A percentile compares a stretch with the other conserved stretches of the same genome.
Conservation (phyloP, 2,888 invertebrate species). For the Noctua janthe region DNA sequence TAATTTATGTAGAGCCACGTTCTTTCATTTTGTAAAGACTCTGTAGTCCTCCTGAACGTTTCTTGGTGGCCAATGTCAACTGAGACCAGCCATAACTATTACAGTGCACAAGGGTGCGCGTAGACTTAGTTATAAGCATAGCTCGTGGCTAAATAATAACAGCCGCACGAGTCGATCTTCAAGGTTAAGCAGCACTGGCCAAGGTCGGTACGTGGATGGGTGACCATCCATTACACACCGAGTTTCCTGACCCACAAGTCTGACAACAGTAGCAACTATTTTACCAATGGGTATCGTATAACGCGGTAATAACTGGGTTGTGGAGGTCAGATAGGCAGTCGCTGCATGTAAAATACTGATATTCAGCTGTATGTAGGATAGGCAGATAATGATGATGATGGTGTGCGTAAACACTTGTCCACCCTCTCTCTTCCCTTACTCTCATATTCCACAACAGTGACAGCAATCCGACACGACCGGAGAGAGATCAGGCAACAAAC, state of each 20-base stretch:
- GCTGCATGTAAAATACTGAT: neutral
- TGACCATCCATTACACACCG: neutral
- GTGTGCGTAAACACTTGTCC: neutral
- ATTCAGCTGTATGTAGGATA: neutral
- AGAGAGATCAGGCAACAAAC: too few species aligned
- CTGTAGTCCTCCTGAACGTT: neutral
- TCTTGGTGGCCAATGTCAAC: neutral
- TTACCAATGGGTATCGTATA: neutral
- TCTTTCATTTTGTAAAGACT: neutral
- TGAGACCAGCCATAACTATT: neutral
- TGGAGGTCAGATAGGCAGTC: neutral
- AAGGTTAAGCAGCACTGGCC: neutral
- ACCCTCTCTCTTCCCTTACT: neutral
- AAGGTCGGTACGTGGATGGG: neutral
- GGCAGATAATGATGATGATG: neutral
- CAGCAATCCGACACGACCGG: neutral
- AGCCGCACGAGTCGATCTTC: neutral
- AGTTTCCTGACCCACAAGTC: neutral
- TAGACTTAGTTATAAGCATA: neutral
- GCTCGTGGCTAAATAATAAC: neutral
- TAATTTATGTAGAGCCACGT: conserved; percentile 40
- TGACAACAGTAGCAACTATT: neutral
- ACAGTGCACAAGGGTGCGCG: neutral
- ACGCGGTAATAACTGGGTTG: neutral
- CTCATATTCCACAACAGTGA: neutral